Evolutionary conservation across 2,888 invertebrate species (phyloP).

Genomic region (Eupithecia inturbata): DNA sequence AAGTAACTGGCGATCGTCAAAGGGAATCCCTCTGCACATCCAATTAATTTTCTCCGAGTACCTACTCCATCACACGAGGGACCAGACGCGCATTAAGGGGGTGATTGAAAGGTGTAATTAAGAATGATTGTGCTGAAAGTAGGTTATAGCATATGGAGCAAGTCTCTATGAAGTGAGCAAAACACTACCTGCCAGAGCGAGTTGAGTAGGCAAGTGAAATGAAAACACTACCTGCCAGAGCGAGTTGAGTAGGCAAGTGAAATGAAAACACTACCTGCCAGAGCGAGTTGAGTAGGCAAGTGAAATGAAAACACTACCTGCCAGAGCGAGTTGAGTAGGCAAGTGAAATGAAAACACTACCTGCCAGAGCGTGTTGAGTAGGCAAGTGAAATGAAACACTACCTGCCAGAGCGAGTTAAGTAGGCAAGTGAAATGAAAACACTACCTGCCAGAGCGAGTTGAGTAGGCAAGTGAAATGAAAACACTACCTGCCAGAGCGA

Average conservation of each 20-base stretch:
- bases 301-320: not conserved
- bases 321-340: not conserved
- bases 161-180: not conserved
- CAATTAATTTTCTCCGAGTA: slow-evolving; percentile 22
- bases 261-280: not conserved
- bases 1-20: slow-evolving; percentile 3
- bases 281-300: not conserved
- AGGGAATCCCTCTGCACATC: slow-evolving; percentile 19
- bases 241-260: not conserved
- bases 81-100: slow-evolving; percentile 9
- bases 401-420: not conserved
- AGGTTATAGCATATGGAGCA: not conserved
- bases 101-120: not conserved
- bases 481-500: not conserved
- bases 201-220: not conserved
- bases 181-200: not conserved
- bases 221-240: not conserved
- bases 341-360: not conserved
- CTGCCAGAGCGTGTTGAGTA: not conserved
- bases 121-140: not conserved
- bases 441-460: not conserved
- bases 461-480: too few species aligned
- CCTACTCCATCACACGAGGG: slow-evolving; percentile 17
- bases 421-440: too few species aligned
- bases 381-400: too few species aligned